Conservation (phyloP, 2,113 vertebrate species). For the Eupsittula cactorum region DNA sequence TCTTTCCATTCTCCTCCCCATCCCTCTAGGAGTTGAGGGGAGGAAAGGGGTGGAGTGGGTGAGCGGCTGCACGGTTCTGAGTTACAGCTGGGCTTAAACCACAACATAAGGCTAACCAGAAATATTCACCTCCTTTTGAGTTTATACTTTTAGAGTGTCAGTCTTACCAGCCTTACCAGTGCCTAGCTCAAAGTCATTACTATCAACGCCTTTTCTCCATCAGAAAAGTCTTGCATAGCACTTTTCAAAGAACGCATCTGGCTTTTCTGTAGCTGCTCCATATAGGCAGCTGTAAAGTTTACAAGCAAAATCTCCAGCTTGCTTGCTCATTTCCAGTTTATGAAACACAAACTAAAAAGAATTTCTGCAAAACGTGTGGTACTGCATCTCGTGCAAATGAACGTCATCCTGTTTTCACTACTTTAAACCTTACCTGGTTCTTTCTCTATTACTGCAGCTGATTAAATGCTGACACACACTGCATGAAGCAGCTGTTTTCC, state of each 20-base stretch:
- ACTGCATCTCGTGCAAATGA: not conserved
- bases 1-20: too few species aligned
- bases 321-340: not conserved
- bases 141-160: not conserved
- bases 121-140: not conserved
- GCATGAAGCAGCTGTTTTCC: not conserved
- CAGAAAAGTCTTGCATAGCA: not conserved
- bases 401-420: not conserved
- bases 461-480: not conserved
- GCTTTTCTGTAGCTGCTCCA: not conserved
- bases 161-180: not conserved
- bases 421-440: not conserved
- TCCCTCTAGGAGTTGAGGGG: too few species aligned
- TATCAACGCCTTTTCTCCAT: not conserved
- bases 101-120: not conserved
- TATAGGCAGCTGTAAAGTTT: not conserved
- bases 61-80: fast-evolving
- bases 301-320: not conserved
- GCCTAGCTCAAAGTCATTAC: not conserved
- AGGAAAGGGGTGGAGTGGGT: too few species aligned
- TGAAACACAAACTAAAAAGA: not conserved
- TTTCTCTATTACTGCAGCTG: not conserved
- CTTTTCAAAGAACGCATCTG: not conserved
- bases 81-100: too few species aligned
- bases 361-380: not conserved